phyloP scores from a whole-genome alignment of 2,113 vertebrate genomes.

The Nymphicus hollandicus region DNA sequence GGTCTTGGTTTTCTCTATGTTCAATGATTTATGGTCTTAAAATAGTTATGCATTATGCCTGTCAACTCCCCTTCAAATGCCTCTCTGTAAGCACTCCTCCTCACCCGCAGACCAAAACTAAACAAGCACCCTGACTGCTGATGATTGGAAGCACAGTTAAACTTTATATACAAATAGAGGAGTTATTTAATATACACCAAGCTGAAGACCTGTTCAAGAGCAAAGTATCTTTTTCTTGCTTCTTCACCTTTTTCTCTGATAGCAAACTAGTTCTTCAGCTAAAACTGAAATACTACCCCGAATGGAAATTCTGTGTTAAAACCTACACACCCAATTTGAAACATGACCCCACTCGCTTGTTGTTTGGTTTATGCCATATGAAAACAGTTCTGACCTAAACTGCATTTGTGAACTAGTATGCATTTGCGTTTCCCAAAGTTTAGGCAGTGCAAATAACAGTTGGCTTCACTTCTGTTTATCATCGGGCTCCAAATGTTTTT shows the following conservation, averaged over 20 bases:
- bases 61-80: neutral
- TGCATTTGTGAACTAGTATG: fast-evolving
- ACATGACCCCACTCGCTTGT: neutral
- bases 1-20: neutral
- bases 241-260: neutral
- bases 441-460: neutral
- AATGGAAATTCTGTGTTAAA: neutral
- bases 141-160: neutral
- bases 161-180: neutral
- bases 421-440: neutral
- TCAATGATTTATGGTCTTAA: neutral
- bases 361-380: neutral
- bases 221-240: neutral
- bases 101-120: neutral
- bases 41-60: neutral
- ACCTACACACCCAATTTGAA: neutral
- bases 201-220: neutral
- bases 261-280: neutral
- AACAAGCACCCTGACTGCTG: neutral
- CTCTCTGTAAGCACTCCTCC: neutral
- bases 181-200: neutral
- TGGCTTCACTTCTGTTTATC: neutral
- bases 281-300: neutral
- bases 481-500: neutral
- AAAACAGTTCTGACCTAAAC: neutral